phyloP scores from a whole-genome alignment of 2,113 vertebrate genomes.

The Tretioscincus oriximinensis region DNA sequence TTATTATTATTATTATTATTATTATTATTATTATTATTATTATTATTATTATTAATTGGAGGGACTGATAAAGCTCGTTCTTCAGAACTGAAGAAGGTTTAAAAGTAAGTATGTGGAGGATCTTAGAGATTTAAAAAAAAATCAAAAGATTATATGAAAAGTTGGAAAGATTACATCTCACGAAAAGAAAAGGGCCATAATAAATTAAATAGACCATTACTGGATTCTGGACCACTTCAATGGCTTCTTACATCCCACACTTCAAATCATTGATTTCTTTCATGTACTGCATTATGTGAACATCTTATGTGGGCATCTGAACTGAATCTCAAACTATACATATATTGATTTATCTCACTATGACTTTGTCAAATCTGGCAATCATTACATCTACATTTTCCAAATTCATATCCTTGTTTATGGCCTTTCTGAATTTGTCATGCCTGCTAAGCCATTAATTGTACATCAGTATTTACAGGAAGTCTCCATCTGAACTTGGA shows the following conservation, averaged over 20 bases:
- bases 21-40: too few species aligned
- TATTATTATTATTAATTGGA: too few species aligned
- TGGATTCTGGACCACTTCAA: background rate
- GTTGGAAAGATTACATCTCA: background rate
- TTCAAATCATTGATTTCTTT: background rate
- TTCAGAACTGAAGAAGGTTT: too few species aligned
- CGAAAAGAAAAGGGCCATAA: background rate
- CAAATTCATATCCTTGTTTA: conserved; percentile 13
- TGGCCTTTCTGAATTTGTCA: conserved; percentile 21
- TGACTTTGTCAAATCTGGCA: conserved; percentile 22
- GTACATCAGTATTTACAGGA: conserved; percentile 1
- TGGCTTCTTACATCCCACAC: too few species aligned
- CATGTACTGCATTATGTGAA: background rate
- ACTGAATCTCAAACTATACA: too few species aligned
- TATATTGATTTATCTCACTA: too few species aligned
- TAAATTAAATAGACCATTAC: background rate
- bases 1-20: too few species aligned
- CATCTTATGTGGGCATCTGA: background rate
- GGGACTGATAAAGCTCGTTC: too few species aligned
- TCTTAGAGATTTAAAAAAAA: background rate
- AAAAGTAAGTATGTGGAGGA: too few species aligned
- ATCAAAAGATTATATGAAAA: background rate
- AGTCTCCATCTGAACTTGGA: conserved; percentile 5
- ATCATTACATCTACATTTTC: conserved; percentile 12
- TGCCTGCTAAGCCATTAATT: conserved; percentile 25